Evolutionary conservation across 2,888 invertebrate species (phyloP).

Genomic region (Chymomyza caudatula): DNA sequence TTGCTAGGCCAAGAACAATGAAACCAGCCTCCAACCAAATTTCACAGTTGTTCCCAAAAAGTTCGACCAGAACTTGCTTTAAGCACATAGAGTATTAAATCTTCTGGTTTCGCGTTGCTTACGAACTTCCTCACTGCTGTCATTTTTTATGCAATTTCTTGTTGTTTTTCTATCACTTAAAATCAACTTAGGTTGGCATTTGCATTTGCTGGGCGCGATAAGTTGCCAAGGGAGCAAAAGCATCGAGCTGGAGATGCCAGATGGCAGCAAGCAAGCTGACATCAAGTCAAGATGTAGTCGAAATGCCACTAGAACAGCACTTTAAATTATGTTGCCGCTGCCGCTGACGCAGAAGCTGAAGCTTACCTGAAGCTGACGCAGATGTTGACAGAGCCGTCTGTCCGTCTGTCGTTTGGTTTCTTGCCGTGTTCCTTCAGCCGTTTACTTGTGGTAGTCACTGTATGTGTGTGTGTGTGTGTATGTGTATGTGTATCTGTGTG

Average conservation of each 20-base stretch:
- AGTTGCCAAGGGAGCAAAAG: neutral
- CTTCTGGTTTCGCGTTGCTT: neutral
- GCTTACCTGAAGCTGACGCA: slow-evolving; percentile 10
- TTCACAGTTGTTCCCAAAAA: no score
- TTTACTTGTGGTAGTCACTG: neutral
- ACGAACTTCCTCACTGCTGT: neutral
- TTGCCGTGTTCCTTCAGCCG: no score
- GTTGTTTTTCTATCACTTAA: slow-evolving; percentile 72
- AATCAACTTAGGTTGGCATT: slow-evolving; percentile 76
- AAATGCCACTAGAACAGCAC: slow-evolving; percentile 65
- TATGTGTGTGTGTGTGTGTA: neutral
- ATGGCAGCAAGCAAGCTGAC: neutral
- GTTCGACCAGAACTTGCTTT: neutral
- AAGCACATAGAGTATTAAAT: neutral
- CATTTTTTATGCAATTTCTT: slow-evolving; percentile 16
- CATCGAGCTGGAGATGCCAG: neutral
- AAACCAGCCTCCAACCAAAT: no score
- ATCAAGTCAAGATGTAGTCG: slow-evolving; percentile 64
- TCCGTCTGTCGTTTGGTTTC: neutral
- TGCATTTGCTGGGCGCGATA: slow-evolving; percentile 55
- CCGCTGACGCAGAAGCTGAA: neutral
- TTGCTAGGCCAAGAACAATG: no score
- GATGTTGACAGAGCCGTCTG: slow-evolving; percentile 45
- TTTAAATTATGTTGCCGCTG: slow-evolving; percentile 58
- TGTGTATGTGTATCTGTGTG: neutral